A percentile compares a stretch with the other conserved stretches of the same genome.
Evolutionary conservation across 2,888 invertebrate species (phyloP).

Genomic region (Rhaphigaster nebulosa): DNA sequence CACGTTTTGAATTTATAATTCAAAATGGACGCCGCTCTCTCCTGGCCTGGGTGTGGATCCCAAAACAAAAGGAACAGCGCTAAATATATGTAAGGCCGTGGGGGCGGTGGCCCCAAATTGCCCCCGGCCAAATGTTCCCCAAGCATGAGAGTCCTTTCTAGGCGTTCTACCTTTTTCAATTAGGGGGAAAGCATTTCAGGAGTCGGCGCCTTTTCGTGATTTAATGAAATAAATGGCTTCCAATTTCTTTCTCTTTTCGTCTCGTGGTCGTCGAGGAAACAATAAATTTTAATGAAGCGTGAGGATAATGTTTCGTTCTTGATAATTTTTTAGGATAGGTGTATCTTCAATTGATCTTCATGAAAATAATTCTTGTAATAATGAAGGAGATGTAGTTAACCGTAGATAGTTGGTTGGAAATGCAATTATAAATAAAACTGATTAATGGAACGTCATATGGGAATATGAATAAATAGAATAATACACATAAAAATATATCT

Average conservation of each 20-base stretch:
- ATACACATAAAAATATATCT: too few species aligned
- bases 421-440: too few species aligned
- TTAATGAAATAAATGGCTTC: constrained; percentile 36
- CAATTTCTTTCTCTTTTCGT: constrained; percentile 4
- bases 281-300: constrained; percentile 16
- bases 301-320: not conserved
- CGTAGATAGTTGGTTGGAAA: too few species aligned
- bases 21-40: constrained; percentile 53
- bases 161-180: constrained; percentile 18
- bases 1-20: constrained; percentile 58
- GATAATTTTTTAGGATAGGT: not conserved
- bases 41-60: constrained; percentile 31
- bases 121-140: constrained; percentile 26
- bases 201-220: not conserved
- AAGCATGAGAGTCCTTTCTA: not conserved
- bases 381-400: too few species aligned
- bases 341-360: not conserved
- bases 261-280: constrained; percentile 1
- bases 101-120: not conserved
- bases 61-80: not conserved
- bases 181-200: constrained; percentile 34
- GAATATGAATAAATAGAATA: too few species aligned
- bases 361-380: too few species aligned
- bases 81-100: constrained; percentile 22
- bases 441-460: too few species aligned